Base-by-base conservation (phyloP, 2,113 vertebrate genomes). In the Piaya cayana region DNA sequence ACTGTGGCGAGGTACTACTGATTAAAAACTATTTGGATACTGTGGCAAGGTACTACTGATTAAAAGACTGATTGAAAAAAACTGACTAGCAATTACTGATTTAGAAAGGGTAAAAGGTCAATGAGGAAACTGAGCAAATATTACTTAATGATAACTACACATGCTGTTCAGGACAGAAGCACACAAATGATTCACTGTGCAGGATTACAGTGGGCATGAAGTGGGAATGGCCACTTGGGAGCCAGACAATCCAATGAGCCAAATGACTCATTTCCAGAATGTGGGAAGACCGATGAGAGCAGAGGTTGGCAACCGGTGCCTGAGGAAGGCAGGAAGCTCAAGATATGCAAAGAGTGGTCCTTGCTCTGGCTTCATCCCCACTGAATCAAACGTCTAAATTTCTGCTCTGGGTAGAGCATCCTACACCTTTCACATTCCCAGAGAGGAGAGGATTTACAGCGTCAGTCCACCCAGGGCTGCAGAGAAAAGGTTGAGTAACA, bases 181-280 rank as follows among this genome's bases (percentile, higher is more conserved):
- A 20, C 0, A 2, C 1, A 1, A n/a, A 37, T 63, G 1, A 1
- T 45, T 72, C 59, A 52, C 43, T 3, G 0, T 1, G 0, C 27
- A 58, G 50, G 22, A 34, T 49, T 55, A 34, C 21, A 29, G 34
- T 0, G 1, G 25, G 36, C 15, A 36, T 8, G 26, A 36, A 21
- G 18, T 50, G 26, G 14, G 26, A 63, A 70, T 32, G 22, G 56
- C 70, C 60, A 52, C 52, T 50, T 43, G 36, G 42, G 21, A 14
- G 21, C 27, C 26, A 43, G 47, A 63, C 26, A 36, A 42, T 29
- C 23, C 37, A 11, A 14, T 36, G 42, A 63, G 39, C 18, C 49
- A 21, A 63, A 15, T 13, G 9, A 49, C 64, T 77, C 5, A 0
- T 70, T 62, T 70, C 49, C 10, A 56, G 9, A 25, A 15, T 10